phyloP scores from a whole-genome alignment of 2,888 invertebrate genomes.

The Meteorus colon region DNA sequence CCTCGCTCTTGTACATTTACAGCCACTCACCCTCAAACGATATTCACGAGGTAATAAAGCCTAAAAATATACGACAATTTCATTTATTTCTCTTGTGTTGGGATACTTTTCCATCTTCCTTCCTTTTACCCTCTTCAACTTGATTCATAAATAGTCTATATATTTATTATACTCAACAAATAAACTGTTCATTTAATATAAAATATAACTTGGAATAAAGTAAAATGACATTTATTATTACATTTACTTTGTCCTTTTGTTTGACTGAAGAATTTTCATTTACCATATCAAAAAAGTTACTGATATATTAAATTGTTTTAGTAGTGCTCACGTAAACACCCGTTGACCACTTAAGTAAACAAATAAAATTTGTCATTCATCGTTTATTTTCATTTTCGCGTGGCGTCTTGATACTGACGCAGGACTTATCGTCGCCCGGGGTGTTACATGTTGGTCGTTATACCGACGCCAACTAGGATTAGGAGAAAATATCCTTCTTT shows the following conservation, averaged over 20 bases:
- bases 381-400: slow-evolving; percentile 28
- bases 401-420: slow-evolving; percentile 25
- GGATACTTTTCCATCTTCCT: not conserved
- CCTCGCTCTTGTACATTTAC: slow-evolving; percentile 5
- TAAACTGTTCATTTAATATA: not conserved
- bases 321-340: not conserved
- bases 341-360: slow-evolving; percentile 11
- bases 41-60: slow-evolving; percentile 18
- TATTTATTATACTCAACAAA: slow-evolving; percentile 8
- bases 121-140: slow-evolving; percentile 12
- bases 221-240: not conserved
- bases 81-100: slow-evolving; percentile 26
- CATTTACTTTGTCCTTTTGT: not conserved
- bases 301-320: not conserved
- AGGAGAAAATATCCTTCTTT: slow-evolving; percentile 2
- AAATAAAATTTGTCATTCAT: not conserved
- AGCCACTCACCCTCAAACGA: slow-evolving; percentile 8
- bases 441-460: slow-evolving; percentile 18
- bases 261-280: not conserved
- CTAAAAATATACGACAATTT: slow-evolving; percentile 28
- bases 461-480: slow-evolving; percentile 5
- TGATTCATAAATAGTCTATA: slow-evolving; percentile 12
- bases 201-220: not conserved
- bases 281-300: not conserved
- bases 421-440: slow-evolving; percentile 2